Evolutionary conservation across 2,113 vertebrate species (phyloP).

Genomic region (Gymnogyps californianus): DNA sequence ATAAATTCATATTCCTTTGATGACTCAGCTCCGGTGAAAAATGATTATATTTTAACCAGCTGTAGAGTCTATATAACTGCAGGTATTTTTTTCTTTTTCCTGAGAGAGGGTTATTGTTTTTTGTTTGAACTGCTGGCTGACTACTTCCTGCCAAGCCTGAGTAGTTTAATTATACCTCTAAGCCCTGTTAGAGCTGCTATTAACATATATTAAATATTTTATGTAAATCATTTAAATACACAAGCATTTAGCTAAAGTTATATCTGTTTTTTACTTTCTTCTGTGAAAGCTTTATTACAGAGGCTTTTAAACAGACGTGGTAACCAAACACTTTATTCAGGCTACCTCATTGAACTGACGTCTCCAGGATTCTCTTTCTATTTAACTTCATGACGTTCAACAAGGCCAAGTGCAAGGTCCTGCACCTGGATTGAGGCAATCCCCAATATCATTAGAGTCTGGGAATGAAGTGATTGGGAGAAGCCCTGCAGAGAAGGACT

Average conservation of each 20-base stretch:
- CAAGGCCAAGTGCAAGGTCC: neutral
- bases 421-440: neutral
- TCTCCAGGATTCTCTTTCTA: neutral
- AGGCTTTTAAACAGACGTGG: neutral
- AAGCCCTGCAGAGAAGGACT: neutral
- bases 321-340: neutral
- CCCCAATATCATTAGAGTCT: neutral
- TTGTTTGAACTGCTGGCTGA: neutral
- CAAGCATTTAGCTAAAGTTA: neutral
- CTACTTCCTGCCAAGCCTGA: neutral
- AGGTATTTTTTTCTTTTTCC: neutral
- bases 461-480: neutral
- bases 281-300: neutral
- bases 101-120: neutral
- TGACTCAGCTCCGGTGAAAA: neutral
- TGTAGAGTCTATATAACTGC: neutral
- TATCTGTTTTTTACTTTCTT: neutral
- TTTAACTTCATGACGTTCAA: neutral
- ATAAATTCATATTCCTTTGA: neutral
- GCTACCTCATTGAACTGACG: neutral
- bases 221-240: neutral
- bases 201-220: neutral
- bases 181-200: neutral
- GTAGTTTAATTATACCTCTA: neutral
- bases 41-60: neutral